Percentiles rank a stretch among this genome's conserved stretches.
Evolutionary conservation across 2,888 invertebrate species (phyloP).

Genomic region (Macrosiphum euphorbiae): DNA sequence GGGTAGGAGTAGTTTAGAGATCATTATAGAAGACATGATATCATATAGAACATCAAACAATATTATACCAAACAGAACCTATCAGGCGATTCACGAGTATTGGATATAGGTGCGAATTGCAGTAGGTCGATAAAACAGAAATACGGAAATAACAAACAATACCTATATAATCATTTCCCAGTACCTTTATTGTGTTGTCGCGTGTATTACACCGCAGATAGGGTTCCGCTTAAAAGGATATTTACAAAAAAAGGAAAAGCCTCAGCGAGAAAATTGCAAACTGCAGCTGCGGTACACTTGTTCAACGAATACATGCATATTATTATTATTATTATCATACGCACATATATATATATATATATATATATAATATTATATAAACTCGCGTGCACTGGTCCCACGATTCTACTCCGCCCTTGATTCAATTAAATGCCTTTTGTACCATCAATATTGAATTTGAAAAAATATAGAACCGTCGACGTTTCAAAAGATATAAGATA

Average conservation of each 20-base stretch:
- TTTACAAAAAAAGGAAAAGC: neutral
- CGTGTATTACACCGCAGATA: neutral
- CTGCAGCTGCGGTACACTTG: neutral
- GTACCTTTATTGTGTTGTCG: neutral
- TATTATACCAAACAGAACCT: neutral
- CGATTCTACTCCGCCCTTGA: neutral
- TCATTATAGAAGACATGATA: neutral
- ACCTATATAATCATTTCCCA: neutral
- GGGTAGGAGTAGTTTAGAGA: neutral
- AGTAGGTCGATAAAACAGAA: neutral
- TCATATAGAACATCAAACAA: neutral
- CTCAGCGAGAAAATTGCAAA: neutral
- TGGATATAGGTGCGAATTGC: neutral
- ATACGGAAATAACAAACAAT: neutral
- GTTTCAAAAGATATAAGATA: neutral
- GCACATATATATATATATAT: neutral
- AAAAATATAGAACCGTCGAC: neutral
- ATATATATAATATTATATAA: neutral
- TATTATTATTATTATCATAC: neutral
- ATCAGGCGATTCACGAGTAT: neutral
- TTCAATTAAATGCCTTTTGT: conserved; percentile 2
- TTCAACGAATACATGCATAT: neutral
- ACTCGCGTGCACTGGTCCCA: neutral
- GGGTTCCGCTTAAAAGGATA: neutral
- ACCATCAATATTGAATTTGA: neutral